Evolutionary conservation across 2,113 vertebrate genomes (phyloP).

Genomic region (Spermophilus dauricus): DNA sequence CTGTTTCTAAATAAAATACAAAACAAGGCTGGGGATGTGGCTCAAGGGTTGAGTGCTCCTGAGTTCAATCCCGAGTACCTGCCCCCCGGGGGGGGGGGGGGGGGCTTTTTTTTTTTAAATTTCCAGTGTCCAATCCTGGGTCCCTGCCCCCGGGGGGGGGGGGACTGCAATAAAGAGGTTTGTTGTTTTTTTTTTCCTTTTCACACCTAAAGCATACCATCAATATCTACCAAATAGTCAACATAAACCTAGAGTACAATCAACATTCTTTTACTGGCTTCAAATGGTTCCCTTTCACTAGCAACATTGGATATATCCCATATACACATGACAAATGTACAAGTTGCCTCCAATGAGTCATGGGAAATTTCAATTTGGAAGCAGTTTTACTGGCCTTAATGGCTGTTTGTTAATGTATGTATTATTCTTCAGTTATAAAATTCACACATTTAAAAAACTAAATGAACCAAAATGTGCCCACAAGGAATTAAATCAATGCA

Average conservation of each 20-base stretch:
- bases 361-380: constrained; percentile 65
- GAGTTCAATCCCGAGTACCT: too few relatives aligned
- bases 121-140: too few relatives aligned
- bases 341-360: constrained; percentile 36
- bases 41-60: too few relatives aligned
- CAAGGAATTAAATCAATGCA: constrained; percentile 61
- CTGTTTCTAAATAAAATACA: too few relatives aligned
- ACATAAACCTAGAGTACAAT: constrained; percentile 31
- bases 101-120: too few relatives aligned
- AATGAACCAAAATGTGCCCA: constrained; percentile 47
- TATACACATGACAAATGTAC: constrained; percentile 44
- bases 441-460: constrained; percentile 55
- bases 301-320: neutral
- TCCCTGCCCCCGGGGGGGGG: too few relatives aligned
- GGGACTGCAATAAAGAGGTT: neutral
- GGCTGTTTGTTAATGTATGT: constrained; percentile 47
- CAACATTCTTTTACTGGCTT: constrained; percentile 46
- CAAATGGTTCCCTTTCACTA: neutral
- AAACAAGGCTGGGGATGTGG: too few relatives aligned
- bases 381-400: constrained; percentile 34
- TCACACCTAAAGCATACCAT: neutral
- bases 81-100: too few relatives aligned
- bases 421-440: constrained; percentile 69
- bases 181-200: neutral
- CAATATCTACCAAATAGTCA: neutral